phyloP scores from a whole-genome alignment of 2,113 vertebrate species.

The Neodon shergylaensis region DNA sequence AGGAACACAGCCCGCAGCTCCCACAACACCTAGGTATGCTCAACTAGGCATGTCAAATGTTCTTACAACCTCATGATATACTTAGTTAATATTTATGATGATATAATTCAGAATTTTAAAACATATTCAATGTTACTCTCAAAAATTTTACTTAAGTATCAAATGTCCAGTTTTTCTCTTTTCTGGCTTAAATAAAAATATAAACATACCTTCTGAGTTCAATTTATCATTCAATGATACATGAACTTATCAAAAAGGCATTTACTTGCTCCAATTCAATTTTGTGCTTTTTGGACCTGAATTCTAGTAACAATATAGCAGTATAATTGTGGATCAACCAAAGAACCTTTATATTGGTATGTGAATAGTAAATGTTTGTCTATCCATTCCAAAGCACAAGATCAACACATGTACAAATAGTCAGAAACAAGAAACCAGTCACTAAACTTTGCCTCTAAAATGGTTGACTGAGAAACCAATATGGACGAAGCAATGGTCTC shows the following conservation, averaged over 20 bases:
- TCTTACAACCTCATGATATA: not conserved
- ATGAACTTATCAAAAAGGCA: not conserved
- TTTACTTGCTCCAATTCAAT: not conserved
- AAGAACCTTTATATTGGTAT: not conserved
- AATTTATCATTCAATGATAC: not conserved
- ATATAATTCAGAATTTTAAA: not conserved
- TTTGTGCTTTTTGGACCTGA: not conserved
- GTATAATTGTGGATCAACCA: not conserved
- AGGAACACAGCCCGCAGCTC: too few relatives aligned
- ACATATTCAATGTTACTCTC: not conserved
- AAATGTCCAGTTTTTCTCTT: not conserved
- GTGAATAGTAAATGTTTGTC: not conserved
- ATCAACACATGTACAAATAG: not conserved
- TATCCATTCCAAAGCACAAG: not conserved
- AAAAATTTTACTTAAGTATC: not conserved
- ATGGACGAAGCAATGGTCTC: too few relatives aligned
- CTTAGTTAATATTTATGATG: not conserved
- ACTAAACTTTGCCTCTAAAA: not conserved
- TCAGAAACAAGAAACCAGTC: not conserved
- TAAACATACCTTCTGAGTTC: not conserved
- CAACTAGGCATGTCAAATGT: not conserved
- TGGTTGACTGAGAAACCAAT: too few relatives aligned
- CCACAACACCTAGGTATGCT: not conserved
- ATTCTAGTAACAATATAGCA: not conserved
- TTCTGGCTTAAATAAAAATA: not conserved